Base-by-base conservation (phyloP, 1,140 invertebrate species). In the Zelostemma sp. region DNA sequence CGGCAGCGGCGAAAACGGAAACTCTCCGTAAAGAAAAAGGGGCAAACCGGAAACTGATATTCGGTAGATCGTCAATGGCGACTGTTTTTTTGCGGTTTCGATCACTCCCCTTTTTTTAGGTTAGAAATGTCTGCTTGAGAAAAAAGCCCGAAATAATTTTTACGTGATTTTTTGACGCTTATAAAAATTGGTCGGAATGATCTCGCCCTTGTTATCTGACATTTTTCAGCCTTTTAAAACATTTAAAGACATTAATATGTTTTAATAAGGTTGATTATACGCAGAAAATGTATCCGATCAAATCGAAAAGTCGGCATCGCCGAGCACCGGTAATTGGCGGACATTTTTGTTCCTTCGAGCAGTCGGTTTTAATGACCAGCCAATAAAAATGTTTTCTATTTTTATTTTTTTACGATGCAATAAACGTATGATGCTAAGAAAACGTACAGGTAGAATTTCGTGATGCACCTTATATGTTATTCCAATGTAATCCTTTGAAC, bases 331-430 rank as follows among this genome's bases (percentile, higher is more conserved):
- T 78, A 78, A 78, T 78, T 67, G 75, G 67, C 70, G 60, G 64
- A 78, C 72, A 76, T 78, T 66, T 76, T 69, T 40, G 55, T 74
- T 68, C 50, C 31, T 62, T 25, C 48, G 51, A 46, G 47, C 17
- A 67, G 62, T 48, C 67, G 67, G 31, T 68, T 77, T 80, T 79
- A 80, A 80, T 74, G 77, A 78, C 77, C 68, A 67, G 50, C 67
- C 64, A 66, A 71, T 80, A 80, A 79, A 80, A 69, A 68, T 76
- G 69, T 77, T 78, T 72, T 46, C 45, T 75, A 72, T 73, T 79
- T 79, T 72, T 70, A 70, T 73, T 80, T 47, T 43, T 58, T 54
- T 54, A 54, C 25, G 51, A 43, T 41, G 25, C 21, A 17, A 12
- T 54, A 54, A 54, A 54, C 51, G n/a, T n/a, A n/a, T n/a, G n/a